A percentile compares a stretch with the other conserved stretches of the same genome.
phyloP scores from a whole-genome alignment of 2,888 invertebrate genomes.

The Tachina lurida region DNA sequence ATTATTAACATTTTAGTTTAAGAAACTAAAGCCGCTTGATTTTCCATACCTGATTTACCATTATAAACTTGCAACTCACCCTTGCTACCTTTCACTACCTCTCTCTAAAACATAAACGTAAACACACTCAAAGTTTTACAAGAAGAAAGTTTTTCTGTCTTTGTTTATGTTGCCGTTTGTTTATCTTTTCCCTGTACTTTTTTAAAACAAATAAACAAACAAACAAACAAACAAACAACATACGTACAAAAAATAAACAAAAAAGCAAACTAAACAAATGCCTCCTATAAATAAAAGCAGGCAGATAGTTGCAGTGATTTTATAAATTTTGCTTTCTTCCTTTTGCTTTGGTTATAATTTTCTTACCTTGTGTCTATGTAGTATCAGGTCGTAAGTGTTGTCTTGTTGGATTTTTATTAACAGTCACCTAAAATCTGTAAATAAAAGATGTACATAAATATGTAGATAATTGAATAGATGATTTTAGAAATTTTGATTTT shows the following conservation, averaged over 20 bases:
- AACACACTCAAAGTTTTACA: background rate
- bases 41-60: background rate
- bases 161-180: conserved; percentile 14
- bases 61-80: background rate
- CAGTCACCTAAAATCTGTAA: conserved; percentile 4
- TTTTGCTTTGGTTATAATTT: background rate
- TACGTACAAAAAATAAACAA: background rate
- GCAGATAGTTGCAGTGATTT: conserved; percentile 16
- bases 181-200: background rate
- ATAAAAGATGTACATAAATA: too few relatives aligned
- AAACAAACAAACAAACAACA: conserved; percentile 8
- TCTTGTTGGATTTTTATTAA: background rate
- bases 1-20: too few relatives aligned
- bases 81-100: background rate
- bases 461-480: too few relatives aligned
- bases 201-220: conserved; percentile 47
- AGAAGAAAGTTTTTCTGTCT: conserved; percentile 22
- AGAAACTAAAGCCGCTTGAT: too few relatives aligned
- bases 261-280: conserved; percentile 6
- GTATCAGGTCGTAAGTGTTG: background rate
- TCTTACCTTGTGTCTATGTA: conserved; percentile 28
- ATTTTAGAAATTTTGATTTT: too few relatives aligned
- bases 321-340: background rate
- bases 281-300: background rate
- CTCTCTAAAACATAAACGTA: background rate